Conservation (phyloP, 2,888 invertebrate species). For the Drosophila eohydei region DNA sequence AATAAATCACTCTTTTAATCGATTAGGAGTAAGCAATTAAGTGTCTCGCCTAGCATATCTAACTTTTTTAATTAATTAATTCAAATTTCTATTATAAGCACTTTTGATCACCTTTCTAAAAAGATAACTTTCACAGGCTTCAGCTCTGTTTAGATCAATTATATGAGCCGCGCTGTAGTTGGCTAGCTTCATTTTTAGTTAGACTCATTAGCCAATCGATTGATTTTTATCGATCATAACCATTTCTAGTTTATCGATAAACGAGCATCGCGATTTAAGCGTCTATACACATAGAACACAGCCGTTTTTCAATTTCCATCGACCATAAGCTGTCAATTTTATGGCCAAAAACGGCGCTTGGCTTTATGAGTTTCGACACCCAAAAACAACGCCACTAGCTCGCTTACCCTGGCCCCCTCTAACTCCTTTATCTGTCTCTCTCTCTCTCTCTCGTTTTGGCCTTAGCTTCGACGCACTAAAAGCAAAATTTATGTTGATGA, state of each 20-base stretch:
- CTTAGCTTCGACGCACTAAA: constrained; percentile 65
- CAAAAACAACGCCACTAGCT: constrained; percentile 50
- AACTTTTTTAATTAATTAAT: too few species aligned
- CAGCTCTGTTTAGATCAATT: constrained; percentile 4
- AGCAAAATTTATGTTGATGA: constrained; percentile 80
- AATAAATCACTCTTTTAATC: too few species aligned
- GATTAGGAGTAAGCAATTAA: too few species aligned
- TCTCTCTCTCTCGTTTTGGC: constrained; percentile 4
- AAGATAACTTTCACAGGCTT: neutral
- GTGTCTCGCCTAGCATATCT: too few species aligned
- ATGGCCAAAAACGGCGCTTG: constrained; percentile 75
- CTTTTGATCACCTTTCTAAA: neutral
- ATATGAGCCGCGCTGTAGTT: neutral
- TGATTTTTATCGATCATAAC: constrained; percentile 57
- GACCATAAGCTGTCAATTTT: constrained; percentile 81
- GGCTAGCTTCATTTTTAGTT: constrained; percentile 16
- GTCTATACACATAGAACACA: constrained; percentile 21
- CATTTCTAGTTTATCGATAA: constrained; percentile 56
- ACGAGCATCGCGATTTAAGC: constrained; percentile 36
- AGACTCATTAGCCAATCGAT: constrained; percentile 40
- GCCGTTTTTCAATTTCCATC: constrained; percentile 73
- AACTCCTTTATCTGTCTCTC: neutral
- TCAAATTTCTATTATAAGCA: neutral
- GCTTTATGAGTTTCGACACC: constrained; percentile 77
- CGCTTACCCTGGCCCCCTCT: neutral